These are phyloP conservation scores for Palloptera scutellata DNA, from an alignment of 2,888 invertebrate genomes.

Conservation along the genomic window DNA sequence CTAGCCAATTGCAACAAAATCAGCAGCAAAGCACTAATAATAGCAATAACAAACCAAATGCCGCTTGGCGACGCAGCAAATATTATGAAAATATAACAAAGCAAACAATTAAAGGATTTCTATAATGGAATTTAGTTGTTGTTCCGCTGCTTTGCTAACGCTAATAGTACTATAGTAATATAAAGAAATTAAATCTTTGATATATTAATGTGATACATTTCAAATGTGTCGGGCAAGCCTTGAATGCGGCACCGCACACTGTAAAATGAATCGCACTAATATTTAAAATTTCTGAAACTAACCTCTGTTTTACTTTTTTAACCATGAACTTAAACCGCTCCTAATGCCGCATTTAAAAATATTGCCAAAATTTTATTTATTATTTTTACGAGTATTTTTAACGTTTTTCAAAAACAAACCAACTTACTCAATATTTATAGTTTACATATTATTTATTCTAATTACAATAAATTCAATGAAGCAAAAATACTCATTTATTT, in stretches of 20 bases:
- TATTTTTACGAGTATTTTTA: no score
- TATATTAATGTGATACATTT: neutral
- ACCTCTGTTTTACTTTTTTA: no score
- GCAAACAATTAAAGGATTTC: slow-evolving; percentile 69
- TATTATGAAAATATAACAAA: slow-evolving; percentile 68
- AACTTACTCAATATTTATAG: no score
- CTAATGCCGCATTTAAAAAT: no score
- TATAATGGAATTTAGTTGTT: slow-evolving; percentile 51
- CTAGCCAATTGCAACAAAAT: slow-evolving; percentile 15
- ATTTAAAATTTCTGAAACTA: no score
- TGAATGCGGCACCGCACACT: slow-evolving; percentile 7
- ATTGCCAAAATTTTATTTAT: no score
- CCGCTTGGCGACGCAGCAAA: slow-evolving; percentile 66
- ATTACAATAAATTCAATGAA: no score
- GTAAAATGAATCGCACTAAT: no score
- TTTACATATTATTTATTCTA: no score
- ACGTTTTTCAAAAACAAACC: no score
- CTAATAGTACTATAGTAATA: slow-evolving; percentile 18
- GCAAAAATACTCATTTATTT: no score
- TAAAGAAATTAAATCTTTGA: slow-evolving; percentile 39
- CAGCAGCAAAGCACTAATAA: slow-evolving; percentile 30
- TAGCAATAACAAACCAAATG: slow-evolving; percentile 48
- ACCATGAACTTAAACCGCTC: no score
- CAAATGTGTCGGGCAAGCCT: neutral
- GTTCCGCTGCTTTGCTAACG: slow-evolving; percentile 5